phyloP scores from a whole-genome alignment of 53 echinoderm and acorn worm genomes.

The Henricia sp. region DNA sequence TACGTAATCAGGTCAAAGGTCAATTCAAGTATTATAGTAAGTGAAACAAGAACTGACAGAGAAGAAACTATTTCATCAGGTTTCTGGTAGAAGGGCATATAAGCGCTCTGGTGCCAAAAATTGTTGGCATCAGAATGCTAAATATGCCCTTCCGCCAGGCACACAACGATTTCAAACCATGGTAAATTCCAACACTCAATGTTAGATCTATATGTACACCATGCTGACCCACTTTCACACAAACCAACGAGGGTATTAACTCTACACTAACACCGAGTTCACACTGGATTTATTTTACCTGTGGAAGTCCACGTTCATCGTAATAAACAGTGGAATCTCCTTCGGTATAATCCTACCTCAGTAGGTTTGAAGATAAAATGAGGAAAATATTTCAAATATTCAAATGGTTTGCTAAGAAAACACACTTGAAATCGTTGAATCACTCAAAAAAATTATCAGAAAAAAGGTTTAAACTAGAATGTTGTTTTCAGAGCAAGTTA shows the following conservation, averaged over 20 bases:
- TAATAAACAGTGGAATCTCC: conserved; percentile 36
- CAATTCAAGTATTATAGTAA: no score
- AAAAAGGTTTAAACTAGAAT: background rate
- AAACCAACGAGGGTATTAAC: background rate
- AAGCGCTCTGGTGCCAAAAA: no score
- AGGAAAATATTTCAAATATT: background rate
- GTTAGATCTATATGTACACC: conserved; percentile 14
- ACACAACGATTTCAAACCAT: no score
- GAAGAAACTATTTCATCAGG: no score
- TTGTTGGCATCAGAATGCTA: no score
- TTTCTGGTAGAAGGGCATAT: no score
- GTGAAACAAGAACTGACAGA: no score
- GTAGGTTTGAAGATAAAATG: background rate
- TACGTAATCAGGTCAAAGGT: no score
- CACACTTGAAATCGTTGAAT: no score
- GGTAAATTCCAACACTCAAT: no score
- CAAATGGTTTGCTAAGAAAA: background rate
- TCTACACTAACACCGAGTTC: background rate
- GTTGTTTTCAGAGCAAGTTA: background rate
- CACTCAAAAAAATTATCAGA: no score
- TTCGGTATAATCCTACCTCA: conserved; percentile 9
- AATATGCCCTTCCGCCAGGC: no score
- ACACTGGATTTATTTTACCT: conserved; percentile 29
- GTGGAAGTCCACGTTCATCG: conserved; percentile 26
- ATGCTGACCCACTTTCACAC: conserved; percentile 17